Base-by-base conservation (phyloP, 1,140 invertebrate species). In the Zaprionus ghesquierei region DNA sequence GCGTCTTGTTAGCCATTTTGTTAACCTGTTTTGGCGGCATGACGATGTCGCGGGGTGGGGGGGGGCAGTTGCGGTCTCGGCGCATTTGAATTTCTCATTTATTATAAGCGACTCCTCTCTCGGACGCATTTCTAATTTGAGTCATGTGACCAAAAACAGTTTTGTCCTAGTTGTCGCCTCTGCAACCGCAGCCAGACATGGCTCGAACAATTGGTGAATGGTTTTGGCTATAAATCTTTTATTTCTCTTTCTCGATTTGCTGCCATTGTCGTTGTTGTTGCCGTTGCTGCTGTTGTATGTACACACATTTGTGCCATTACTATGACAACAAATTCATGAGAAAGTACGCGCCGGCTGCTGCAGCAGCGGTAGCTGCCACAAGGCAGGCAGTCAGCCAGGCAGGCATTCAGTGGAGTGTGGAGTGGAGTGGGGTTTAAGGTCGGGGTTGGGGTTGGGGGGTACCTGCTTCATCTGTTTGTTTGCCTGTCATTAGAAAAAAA, bases 71-170 rank as follows among this genome's bases (percentile, higher is more conserved):
- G 27, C 27, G 27, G 27, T 29, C 78, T 31, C 38, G 68, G 82
- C 68, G 68, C 79, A 86, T 86, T 86, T 82, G 85, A 87, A 86
- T 86, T 86, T 87, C 20, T 87, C 79, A 81, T 86, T 86, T 86
- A 87, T 86, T 82, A 77, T 86, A 68, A 69, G 70, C 73, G 61
- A 51, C 13, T 31, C 10, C 10, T 33, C n/a, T 31, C 27, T 20
- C 51, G 51, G 58, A 51, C 65, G 79, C 81, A 86, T 86, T 86
- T 86, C 84, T 87, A 86, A 87, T 85, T 85, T 85, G 66, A 81
- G 75, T 86, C 82, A 82, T 86, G 78, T 86, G 81, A 86, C 81
- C 81, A 87, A 86, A 86, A 86, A 87, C 82, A 86, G 81, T 87
- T 86, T 86, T 86, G 82, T 87, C 81, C 81, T 87, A 86, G 82